phyloP scores from a whole-genome alignment of 2,888 invertebrate genomes.

The Ennomos fuscantarius region DNA sequence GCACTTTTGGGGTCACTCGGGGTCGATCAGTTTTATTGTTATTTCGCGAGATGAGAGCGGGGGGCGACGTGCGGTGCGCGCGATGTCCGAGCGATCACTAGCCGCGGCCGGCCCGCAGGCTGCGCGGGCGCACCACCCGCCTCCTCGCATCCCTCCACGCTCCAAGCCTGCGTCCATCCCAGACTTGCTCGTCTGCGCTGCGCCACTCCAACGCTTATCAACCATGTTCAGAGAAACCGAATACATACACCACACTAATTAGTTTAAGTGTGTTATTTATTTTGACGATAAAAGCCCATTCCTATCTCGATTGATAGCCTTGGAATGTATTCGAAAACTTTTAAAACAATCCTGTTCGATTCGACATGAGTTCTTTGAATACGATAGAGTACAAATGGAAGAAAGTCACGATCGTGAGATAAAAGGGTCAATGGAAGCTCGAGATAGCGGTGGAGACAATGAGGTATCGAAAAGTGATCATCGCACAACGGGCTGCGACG shows the following conservation, averaged over 20 bases:
- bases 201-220: conserved; percentile 51
- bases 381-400: conserved; percentile 16
- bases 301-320: conserved; percentile 18
- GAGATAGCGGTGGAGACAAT: conserved; percentile 23
- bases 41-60: conserved; percentile 49
- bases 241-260: conserved; percentile 57
- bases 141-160: conserved; percentile 47
- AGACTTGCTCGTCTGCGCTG: conserved; percentile 27
- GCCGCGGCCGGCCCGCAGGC: conserved; percentile 19
- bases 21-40: conserved; percentile 64
- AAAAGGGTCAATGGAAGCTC: conserved; percentile 23
- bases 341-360: conserved; percentile 7
- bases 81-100: conserved; percentile 76
- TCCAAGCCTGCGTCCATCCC: conserved; percentile 46
- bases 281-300: conserved; percentile 40
- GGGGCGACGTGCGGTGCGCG: conserved; percentile 57
- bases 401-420: conserved; percentile 32
- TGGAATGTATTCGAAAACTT: conserved; percentile 15
- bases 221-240: conserved; percentile 58
- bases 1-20: conserved; percentile 74
- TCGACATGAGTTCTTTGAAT: background rate
- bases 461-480: conserved; percentile 29
- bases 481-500: conserved; percentile 40
- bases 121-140: conserved; percentile 31
- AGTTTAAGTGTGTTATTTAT: conserved; percentile 66